Conservation (phyloP, 2,888 invertebrate species). For the Apamea crenata region DNA sequence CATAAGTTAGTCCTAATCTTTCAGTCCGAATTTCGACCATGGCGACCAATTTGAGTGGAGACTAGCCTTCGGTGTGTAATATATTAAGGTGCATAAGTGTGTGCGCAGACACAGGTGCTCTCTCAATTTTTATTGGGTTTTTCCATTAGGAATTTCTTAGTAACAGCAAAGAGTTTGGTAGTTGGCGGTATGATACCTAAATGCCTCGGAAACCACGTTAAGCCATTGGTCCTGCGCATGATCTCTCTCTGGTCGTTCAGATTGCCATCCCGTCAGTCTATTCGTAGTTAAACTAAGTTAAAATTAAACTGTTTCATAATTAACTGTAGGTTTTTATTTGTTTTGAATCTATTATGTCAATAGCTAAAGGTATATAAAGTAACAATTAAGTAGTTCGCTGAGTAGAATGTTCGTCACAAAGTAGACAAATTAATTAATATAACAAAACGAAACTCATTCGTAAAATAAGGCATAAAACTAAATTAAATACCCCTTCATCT, state of each 20-base stretch:
- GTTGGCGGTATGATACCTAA: too few relatives aligned
- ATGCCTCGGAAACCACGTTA: neutral
- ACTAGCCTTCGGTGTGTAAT: neutral
- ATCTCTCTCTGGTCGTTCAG: neutral
- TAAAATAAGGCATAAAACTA: conserved; percentile 25
- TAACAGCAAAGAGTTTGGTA: neutral
- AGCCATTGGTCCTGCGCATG: neutral
- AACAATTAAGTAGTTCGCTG: neutral
- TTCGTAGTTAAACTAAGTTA: too few relatives aligned
- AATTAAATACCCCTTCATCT: conserved; percentile 20
- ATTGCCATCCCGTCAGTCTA: neutral
- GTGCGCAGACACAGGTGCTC: neutral
- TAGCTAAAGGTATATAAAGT: neutral
- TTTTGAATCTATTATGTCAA: neutral
- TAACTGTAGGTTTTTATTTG: neutral
- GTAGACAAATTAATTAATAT: neutral
- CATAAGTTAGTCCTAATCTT: neutral
- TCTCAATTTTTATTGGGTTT: neutral
- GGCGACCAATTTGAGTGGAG: neutral
- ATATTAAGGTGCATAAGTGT: neutral
- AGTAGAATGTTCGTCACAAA: neutral
- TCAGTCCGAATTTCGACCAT: neutral
- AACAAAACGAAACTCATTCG: conserved; percentile 12
- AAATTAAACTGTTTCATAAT: too few relatives aligned
- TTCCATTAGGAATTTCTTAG: neutral